A percentile compares a stretch with the other conserved stretches of the same genome.
These are phyloP conservation scores for Bujurquina vittata DNA, from an alignment of 2,113 vertebrate genomes.

Conservation along the genomic window DNA sequence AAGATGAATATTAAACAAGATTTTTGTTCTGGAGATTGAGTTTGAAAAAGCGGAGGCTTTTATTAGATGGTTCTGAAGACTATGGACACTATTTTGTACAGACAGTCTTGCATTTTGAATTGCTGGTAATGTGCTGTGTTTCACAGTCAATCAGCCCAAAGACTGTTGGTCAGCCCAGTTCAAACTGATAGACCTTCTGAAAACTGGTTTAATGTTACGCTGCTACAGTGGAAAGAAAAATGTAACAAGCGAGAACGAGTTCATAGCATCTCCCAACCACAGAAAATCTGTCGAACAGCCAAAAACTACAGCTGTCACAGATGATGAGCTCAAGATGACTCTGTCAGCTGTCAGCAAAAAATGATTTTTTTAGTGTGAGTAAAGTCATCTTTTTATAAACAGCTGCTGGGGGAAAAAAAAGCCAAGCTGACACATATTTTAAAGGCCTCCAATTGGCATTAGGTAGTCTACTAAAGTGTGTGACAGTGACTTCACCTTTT, in stretches of 20 bases:
- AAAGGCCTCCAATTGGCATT: not conserved
- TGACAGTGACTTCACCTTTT: no score
- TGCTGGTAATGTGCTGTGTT: not conserved
- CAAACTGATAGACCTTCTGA: not conserved
- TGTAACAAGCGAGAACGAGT: not conserved
- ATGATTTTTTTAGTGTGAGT: not conserved
- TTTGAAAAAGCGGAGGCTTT: no score
- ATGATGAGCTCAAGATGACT: conserved; percentile 8
- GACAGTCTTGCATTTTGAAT: not conserved
- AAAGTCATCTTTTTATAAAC: not conserved
- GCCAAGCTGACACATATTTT: not conserved
- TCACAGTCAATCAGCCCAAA: not conserved
- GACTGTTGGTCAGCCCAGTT: not conserved
- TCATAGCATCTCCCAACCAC: not conserved
- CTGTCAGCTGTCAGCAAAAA: not conserved
- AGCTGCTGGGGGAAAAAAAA: not conserved
- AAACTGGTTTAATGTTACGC: not conserved
- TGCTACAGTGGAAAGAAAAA: not conserved
- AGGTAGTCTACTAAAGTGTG: not conserved
- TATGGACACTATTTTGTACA: not conserved
- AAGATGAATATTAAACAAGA: no score
- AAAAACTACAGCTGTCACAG: conserved; percentile 6
- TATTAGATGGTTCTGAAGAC: no score
- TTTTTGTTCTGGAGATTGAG: no score
- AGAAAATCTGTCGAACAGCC: not conserved